Evolutionary conservation across 2,113 vertebrate species (phyloP), one percentile per base, ranked within the genome.

Genomic region (Vulpes vulpes): DNA sequence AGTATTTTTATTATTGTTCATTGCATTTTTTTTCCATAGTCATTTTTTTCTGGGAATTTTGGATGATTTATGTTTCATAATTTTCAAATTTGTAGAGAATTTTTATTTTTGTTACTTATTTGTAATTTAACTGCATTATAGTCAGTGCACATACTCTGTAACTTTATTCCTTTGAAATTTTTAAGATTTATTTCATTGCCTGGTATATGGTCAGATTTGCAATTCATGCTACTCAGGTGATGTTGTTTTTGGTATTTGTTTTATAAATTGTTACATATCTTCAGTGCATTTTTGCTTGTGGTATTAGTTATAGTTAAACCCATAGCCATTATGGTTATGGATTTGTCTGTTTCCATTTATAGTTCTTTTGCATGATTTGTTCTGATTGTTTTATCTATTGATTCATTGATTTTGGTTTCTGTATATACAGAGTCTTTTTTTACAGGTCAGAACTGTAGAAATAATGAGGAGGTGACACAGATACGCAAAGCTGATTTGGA

Each of bases 401-500:
- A 90, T 49, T 73, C 20, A 78, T 51, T 96, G 84, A 82, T 80
- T 89, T 57, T 96, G 94, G 15, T 87, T 93, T 97, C 3, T 97
- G 81, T 71, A 89, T 94, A 82, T 85, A 32, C 97, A 99, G 99
- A 99, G 53, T 99, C 99, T 10, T 99, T 99, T 99, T 99, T 99
- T 97, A 99, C 99, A 98, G 99, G 99, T 5, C 99, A 99, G 95
- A 99, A 99, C 89, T 99, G 99, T 88, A 99, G 99, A 97, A 99
- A 99, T 98, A 99, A 99, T 5, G 99, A 99, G 84, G 99, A 99
- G 95, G 99, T 99, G 90, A 99, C 99, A 2, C 99, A 99, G 51
- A 99, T 99, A 97, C 99, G 99, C 91, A 99, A 99, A 98, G 99
- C 99, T 80, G 99, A 99, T 98, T 98, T 99, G 98, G 99, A 99